These are phyloP conservation scores for Gadus macrocephalus DNA, from an alignment of 2,113 vertebrate species.

Conservation along the genomic window DNA sequence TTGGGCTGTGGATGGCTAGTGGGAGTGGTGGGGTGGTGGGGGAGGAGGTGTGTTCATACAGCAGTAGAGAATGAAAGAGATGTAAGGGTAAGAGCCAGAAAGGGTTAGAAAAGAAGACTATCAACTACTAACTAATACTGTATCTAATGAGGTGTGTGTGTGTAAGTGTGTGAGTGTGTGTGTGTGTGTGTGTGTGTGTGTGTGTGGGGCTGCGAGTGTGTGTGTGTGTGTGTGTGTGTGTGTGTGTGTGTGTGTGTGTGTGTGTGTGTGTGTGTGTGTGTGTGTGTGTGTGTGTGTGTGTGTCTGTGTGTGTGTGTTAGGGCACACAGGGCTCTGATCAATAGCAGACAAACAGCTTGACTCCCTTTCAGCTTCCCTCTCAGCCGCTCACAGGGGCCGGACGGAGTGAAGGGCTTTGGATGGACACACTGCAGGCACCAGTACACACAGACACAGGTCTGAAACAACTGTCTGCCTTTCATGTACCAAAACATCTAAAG, in stretches of 20 bases:
- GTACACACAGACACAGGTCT: neutral
- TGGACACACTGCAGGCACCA: constrained; percentile 8
- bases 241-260: neutral
- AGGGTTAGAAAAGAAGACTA: neutral
- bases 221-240: too few relatives aligned
- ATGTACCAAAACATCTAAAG: too few relatives aligned
- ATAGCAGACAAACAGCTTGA: constrained; percentile 43
- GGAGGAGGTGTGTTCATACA: neutral
- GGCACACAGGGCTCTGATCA: constrained; percentile 46
- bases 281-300: neutral
- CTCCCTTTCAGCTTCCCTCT: constrained; percentile 43
- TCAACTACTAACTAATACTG: too few relatives aligned
- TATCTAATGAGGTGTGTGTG: too few relatives aligned
- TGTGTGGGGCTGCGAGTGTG: too few relatives aligned
- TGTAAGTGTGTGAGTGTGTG: too few relatives aligned
- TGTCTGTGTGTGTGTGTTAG: constrained; percentile 16
- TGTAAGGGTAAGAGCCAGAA: neutral
- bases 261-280: neutral
- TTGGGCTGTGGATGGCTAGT: constrained; percentile 48
- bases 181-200: too few relatives aligned
- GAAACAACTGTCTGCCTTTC: too few relatives aligned
- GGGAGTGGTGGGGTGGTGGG: neutral
- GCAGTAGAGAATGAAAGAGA: neutral
- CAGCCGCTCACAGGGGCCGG: constrained; percentile 24
- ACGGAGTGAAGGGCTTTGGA: neutral